Conservation (phyloP, 2,113 vertebrate genomes). For the Vulpes lagopus region DNA sequence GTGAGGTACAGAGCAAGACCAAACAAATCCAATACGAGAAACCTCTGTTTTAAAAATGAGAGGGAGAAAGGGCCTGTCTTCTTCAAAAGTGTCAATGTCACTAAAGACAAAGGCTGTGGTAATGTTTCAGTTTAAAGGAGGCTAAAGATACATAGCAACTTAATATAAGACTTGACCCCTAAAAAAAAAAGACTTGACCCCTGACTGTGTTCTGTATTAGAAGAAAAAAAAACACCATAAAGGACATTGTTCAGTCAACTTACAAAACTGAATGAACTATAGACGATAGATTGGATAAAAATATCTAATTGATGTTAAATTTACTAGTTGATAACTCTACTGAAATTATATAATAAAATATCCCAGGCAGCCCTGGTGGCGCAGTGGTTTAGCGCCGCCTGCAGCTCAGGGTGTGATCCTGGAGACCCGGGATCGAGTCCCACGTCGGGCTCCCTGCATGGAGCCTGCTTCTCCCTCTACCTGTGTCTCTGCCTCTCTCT, state of each 20-base stretch:
- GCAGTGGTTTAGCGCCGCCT: too few species aligned
- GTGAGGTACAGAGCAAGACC: background rate
- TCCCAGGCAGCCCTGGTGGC: background rate
- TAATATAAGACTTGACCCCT: background rate
- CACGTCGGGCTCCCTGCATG: too few species aligned
- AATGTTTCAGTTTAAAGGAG: slow-evolving; percentile 15
- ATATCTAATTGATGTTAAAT: background rate
- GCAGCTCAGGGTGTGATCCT: too few species aligned
- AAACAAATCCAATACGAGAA: slow-evolving; percentile 5
- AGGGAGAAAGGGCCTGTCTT: background rate
- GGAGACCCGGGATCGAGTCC: too few species aligned
- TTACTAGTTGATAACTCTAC: background rate
- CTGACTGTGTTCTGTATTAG: background rate
- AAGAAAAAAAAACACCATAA: background rate
- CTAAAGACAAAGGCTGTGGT: background rate
- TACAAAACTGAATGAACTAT: background rate
- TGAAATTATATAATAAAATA: background rate
- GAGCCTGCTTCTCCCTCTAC: too few species aligned
- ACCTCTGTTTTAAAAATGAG: background rate
- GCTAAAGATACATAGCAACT: background rate
- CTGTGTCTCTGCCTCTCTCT: too few species aligned
- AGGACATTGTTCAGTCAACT: background rate
- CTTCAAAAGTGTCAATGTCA: background rate
- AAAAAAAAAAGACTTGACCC: background rate
- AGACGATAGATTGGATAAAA: background rate